Conservation (phyloP, 2,113 vertebrate genomes). For the Dolichotis patagonum region DNA sequence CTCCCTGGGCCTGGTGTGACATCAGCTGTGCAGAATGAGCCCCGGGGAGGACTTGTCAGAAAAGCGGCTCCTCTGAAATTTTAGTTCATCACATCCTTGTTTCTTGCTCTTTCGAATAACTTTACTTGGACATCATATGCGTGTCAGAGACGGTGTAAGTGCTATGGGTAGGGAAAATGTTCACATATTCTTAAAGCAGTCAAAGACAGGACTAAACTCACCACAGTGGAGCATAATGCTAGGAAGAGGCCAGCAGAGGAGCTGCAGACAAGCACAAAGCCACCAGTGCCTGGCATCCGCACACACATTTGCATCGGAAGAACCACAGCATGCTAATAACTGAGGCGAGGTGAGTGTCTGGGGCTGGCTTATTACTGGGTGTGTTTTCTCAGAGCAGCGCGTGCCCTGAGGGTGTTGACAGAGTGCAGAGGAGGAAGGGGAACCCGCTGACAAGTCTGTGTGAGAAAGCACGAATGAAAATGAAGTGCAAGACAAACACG, state of each 20-base stretch:
- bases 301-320: background rate
- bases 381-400: background rate
- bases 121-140: background rate
- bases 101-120: background rate
- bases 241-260: background rate
- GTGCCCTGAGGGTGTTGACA: background rate
- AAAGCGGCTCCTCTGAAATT: background rate
- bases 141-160: too few species aligned
- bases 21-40: too few species aligned
- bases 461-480: background rate
- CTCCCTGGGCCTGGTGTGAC: background rate
- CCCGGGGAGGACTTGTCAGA: background rate
- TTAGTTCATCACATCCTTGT: background rate
- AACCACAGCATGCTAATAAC: background rate
- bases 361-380: background rate
- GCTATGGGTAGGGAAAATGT: background rate
- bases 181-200: background rate
- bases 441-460: background rate
- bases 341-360: background rate
- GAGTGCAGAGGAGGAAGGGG: background rate
- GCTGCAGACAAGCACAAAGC: fast-evolving
- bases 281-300: fast-evolving
- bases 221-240: too few species aligned
- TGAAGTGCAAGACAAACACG: background rate
- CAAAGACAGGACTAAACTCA: background rate